Conservation (phyloP, 2,113 vertebrate species). For the Gyps fulvus region DNA sequence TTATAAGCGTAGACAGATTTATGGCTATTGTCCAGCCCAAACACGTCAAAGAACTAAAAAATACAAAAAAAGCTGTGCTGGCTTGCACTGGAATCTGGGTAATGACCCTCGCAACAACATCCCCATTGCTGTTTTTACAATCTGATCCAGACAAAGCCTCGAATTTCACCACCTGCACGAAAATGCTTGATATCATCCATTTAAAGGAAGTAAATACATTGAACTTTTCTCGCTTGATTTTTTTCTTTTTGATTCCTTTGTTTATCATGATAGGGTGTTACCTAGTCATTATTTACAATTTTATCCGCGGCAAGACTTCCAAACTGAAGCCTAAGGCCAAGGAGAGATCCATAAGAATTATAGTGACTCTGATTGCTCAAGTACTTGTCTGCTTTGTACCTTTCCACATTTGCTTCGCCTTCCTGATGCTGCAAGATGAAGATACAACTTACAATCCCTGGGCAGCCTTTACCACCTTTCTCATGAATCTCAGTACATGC, state of each 20-base stretch:
- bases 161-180: conserved; percentile 86
- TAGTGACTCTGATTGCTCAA: conserved; percentile 88
- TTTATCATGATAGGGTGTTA: conserved; percentile 93
- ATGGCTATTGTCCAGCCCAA: conserved; percentile 94
- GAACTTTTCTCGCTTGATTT: conserved; percentile 83
- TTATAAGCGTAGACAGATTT: conserved; percentile 93
- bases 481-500: conserved; percentile 95
- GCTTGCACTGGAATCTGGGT: conserved; percentile 85
- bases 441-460: conserved; percentile 74
- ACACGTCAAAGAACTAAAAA: conserved; percentile 89
- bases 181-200: conserved; percentile 88
- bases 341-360: conserved; percentile 93
- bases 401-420: conserved; percentile 86
- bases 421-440: conserved; percentile 75
- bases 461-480: conserved; percentile 89
- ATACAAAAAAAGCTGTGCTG: conserved; percentile 84
- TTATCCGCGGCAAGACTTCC: conserved; percentile 86
- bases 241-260: conserved; percentile 90
- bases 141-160: conserved; percentile 80
- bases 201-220: conserved; percentile 78
- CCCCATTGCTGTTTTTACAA: conserved; percentile 79
- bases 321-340: conserved; percentile 94
- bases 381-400: conserved; percentile 92
- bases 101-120: conserved; percentile 83
- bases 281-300: conserved; percentile 85